A percentile compares a stretch with the other conserved stretches of the same genome.
Evolutionary conservation across 2,888 invertebrate species (phyloP).

Genomic region (Octodonta nipae): DNA sequence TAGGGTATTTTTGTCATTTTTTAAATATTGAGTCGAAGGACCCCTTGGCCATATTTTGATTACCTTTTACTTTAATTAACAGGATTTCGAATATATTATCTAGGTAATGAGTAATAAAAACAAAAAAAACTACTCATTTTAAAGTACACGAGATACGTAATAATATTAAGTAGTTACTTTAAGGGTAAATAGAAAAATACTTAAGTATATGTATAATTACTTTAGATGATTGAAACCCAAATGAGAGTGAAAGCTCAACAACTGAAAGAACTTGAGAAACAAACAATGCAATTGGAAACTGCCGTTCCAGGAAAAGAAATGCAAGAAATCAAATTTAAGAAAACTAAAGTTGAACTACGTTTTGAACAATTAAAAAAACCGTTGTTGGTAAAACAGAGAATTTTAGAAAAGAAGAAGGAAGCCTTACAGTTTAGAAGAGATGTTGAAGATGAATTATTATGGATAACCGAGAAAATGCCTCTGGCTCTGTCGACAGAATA

Average conservation of each 20-base stretch:
- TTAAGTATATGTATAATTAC: too few species aligned
- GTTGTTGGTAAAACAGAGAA: conserved; percentile 70
- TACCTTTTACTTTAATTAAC: too few species aligned
- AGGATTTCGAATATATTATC: too few species aligned
- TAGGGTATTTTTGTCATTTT: too few species aligned
- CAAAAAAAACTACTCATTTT: too few species aligned
- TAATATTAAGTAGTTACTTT: too few species aligned
- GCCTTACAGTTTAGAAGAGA: conserved; percentile 95
- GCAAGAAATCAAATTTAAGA: conserved; percentile 89
- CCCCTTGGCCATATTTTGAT: too few species aligned
- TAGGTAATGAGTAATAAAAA: too few species aligned
- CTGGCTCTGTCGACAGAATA: conserved; percentile 80
- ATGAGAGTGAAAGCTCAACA: conserved; percentile 92
- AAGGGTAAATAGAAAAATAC: too few species aligned
- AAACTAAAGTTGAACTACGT: conserved; percentile 82
- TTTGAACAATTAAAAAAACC: conserved; percentile 93
- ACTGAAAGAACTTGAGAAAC: conserved; percentile 87
- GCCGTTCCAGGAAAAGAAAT: conserved; percentile 89
- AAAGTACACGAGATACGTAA: too few species aligned
- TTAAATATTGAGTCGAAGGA: too few species aligned
- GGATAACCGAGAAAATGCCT: conserved; percentile 96
- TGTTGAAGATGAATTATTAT: conserved; percentile 94
- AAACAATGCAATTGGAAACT: conserved; percentile 86
- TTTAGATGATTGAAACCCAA: conserved; percentile 83
- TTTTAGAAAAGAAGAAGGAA: conserved; percentile 94